phyloP scores from a whole-genome alignment of 2,113 vertebrate genomes.

The Bos taurus region ARS-UCD2.0 NC_037352.1:37612001-37612500 shows the following conservation, averaged over 20 bases:
- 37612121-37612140: background rate
- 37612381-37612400: background rate
- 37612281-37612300: background rate
- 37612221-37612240: background rate
- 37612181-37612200: background rate
- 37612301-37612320: background rate
- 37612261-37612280: background rate
- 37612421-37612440: background rate
- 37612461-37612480: background rate
- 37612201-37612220: background rate
- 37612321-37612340: background rate
- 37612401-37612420: too few species aligned
- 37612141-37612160: too few species aligned
- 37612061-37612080: rapidly evolving
- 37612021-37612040: background rate
- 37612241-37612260: background rate
- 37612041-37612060: background rate
- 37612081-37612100: background rate
- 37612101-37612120: background rate
- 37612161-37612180: background rate
- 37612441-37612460: background rate
- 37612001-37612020: background rate
- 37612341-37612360: background rate
- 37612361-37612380: background rate
- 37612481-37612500: background rate